Conservation (phyloP, 2,113 vertebrate species). For the Lipotes vexillifer region DNA sequence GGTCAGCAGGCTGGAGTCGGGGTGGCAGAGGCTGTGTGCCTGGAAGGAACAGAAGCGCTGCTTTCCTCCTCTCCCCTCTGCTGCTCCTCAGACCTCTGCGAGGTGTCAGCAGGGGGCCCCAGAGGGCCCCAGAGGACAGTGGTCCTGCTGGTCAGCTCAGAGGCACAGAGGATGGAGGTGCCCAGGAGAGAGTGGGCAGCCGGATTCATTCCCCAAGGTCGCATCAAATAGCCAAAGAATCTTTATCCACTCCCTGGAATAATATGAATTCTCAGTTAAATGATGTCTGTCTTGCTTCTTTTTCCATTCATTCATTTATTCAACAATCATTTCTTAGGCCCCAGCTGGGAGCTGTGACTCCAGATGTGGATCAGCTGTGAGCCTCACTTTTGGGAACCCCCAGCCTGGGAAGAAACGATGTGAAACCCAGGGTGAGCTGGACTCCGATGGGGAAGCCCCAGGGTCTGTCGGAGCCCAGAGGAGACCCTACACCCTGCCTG, state of each 20-base stretch:
- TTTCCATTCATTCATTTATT: background rate
- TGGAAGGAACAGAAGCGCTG: background rate
- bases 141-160: background rate
- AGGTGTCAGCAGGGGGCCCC: conserved; percentile 55
- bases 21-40: background rate
- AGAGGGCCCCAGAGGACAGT: background rate
- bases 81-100: fast-evolving
- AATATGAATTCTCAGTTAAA: background rate
- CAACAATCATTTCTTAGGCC: background rate
- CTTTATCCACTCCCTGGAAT: background rate
- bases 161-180: background rate
- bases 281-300: background rate
- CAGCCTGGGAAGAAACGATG: background rate
- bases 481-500: background rate
- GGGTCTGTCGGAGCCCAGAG: background rate
- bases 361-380: background rate
- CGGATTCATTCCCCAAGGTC: background rate
- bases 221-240: background rate
- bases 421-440: background rate
- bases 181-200: background rate
- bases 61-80: no score
- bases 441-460: background rate
- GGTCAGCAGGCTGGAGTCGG: fast-evolving
- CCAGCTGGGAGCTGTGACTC: background rate
- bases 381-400: background rate